A percentile compares a stretch with the other conserved stretches of the same genome.
Evolutionary conservation across 2,797 vertebrate species (phyloP).

Genomic region (Amniataba percoides): DNA sequence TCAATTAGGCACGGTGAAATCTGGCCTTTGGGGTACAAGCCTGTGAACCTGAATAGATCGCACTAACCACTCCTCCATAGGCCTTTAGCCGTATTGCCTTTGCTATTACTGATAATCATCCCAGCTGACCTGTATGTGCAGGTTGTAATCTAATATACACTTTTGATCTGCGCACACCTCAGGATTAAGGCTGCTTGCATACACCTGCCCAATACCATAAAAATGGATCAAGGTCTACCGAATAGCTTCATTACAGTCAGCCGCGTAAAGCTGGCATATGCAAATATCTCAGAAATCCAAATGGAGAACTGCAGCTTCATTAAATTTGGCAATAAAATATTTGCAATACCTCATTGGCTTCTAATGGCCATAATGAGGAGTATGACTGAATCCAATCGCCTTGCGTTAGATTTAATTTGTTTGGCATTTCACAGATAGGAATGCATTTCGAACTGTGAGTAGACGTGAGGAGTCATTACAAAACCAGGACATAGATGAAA

Average conservation of each 20-base stretch:
- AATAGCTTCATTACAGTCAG: conserved; percentile 69
- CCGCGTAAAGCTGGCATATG: conserved; percentile 67
- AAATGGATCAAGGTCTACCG: conserved; percentile 58
- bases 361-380: conserved; percentile 86
- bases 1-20: conserved; percentile 71
- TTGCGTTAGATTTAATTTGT: conserved; percentile 87
- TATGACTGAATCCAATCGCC: conserved; percentile 84
- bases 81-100: conserved; percentile 44
- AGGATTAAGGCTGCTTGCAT: conserved; percentile 46
- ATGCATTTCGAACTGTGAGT: conserved; percentile 82
- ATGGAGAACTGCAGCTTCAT: conserved; percentile 85
- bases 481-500: conserved; percentile 75
- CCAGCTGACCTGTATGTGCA: conserved; percentile 46
- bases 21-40: conserved; percentile 70
- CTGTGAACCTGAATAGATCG: conserved; percentile 62
- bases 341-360: conserved; percentile 87
- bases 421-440: conserved; percentile 86
- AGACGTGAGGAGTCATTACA: conserved; percentile 80
- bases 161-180: conserved; percentile 43
- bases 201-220: conserved; percentile 59
- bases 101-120: conserved; percentile 55
- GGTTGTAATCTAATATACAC: conserved; percentile 52
- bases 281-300: conserved; percentile 78
- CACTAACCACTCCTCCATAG: conserved; percentile 45
- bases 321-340: conserved; percentile 88